Evolutionary conservation across 2,113 vertebrate species (phyloP).

Genomic region (Dasyornis broadbenti): DNA sequence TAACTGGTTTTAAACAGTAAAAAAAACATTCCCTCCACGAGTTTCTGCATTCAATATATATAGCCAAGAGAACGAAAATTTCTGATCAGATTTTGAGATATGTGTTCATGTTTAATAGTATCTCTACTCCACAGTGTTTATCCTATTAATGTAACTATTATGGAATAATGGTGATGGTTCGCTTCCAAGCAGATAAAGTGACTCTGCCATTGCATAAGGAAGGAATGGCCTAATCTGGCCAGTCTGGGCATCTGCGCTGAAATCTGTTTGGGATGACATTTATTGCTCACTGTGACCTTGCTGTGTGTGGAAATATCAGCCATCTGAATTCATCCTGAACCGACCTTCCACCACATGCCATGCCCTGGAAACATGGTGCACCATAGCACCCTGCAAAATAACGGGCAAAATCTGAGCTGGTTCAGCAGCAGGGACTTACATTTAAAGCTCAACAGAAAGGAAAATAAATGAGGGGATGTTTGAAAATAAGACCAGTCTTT

Average conservation of each 20-base stretch:
- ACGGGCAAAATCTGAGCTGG: background rate
- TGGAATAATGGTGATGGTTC: background rate
- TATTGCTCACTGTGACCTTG: conserved; percentile 2
- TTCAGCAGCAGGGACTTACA: background rate
- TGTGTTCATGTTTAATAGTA: background rate
- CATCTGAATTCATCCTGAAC: background rate
- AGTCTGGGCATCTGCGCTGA: background rate
- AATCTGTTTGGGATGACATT: conserved; percentile 26
- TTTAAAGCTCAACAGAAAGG: background rate
- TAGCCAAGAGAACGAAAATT: background rate
- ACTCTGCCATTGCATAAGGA: background rate
- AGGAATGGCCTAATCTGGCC: background rate
- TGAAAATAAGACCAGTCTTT: background rate
- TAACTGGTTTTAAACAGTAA: background rate
- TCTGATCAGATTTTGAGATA: background rate
- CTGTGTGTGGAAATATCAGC: background rate
- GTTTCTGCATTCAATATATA: background rate
- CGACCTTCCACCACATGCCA: background rate
- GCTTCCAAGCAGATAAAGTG: background rate
- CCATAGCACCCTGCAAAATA: background rate
- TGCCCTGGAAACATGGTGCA: background rate
- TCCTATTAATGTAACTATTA: background rate
- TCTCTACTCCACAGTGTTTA: background rate
- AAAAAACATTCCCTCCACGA: accelerated
- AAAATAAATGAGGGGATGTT: background rate